A percentile compares a stretch with the other conserved stretches of the same genome.
Evolutionary conservation across 2,797 vertebrate species (phyloP).

Genomic region (Mus minutoides): DNA sequence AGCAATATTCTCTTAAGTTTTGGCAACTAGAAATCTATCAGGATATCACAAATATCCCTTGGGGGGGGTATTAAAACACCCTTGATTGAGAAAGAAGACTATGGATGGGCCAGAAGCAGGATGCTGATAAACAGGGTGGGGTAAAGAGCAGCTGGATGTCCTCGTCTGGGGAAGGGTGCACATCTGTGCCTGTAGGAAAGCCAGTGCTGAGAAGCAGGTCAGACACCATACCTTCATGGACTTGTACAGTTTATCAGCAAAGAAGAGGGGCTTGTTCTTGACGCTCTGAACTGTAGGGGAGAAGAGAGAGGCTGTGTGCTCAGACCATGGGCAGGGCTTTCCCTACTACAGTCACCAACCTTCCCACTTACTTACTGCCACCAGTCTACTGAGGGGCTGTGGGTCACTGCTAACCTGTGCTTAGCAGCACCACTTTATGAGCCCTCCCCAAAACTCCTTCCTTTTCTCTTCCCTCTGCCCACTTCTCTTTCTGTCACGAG

Average conservation of each 20-base stretch:
- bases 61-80: not conserved
- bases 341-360: not conserved
- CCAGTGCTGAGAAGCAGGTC: not conserved
- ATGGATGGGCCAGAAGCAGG: not conserved
- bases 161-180: rapidly evolving
- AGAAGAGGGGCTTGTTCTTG: slow-evolving; percentile 96
- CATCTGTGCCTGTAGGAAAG: too few relatives aligned
- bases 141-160: not conserved
- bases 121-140: not conserved
- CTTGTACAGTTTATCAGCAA: slow-evolving; percentile 97
- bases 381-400: not conserved
- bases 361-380: not conserved
- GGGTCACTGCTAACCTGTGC: not conserved
- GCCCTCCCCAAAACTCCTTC: not conserved
- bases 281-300: slow-evolving; percentile 93
- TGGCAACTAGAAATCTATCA: not conserved
- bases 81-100: not conserved
- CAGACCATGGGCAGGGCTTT: not conserved
- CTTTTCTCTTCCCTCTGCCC: not conserved
- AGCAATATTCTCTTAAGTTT: not conserved
- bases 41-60: not conserved
- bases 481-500: not conserved
- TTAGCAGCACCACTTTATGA: not conserved
- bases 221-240: slow-evolving; percentile 95
- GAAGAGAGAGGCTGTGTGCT: not conserved